Percentiles rank a stretch among this genome's conserved stretches.
These are phyloP conservation scores for Aromia moschata DNA, from an alignment of 2,888 invertebrate species.

Conservation along the genomic window DNA sequence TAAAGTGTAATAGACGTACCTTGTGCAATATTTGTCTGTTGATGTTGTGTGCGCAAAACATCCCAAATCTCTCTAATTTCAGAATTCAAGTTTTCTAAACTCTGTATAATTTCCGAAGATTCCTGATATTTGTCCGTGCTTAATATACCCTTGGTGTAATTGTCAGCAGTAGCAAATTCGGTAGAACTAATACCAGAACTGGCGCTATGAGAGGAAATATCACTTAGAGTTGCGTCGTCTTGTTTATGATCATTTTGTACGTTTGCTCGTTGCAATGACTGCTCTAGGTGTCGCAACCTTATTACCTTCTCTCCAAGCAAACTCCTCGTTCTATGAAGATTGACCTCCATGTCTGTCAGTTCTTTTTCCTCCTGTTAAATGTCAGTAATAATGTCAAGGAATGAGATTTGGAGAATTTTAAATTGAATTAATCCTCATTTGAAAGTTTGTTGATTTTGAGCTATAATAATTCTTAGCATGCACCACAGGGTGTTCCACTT, in stretches of 20 bases:
- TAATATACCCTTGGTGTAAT: slow-evolving; percentile 42
- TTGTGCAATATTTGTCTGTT: slow-evolving; percentile 64
- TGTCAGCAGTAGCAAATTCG: slow-evolving; percentile 70
- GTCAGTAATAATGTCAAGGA: slow-evolving; percentile 16
- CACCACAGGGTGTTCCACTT: too few species aligned
- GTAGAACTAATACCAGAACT: slow-evolving; percentile 74
- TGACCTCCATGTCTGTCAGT: slow-evolving; percentile 84
- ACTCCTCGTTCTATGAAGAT: slow-evolving; percentile 81
- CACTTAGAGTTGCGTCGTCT: slow-evolving; percentile 73
- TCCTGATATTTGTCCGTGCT: slow-evolving; percentile 68
- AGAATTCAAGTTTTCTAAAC: slow-evolving; percentile 74
- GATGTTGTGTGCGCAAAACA: slow-evolving; percentile 70
- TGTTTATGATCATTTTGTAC: slow-evolving; percentile 56
- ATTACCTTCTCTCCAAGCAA: slow-evolving; percentile 85
- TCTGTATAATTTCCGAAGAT: slow-evolving; percentile 75
- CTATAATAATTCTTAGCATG: too few species aligned
- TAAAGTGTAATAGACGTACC: slow-evolving; percentile 45
- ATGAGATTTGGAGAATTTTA: slow-evolving; percentile 7
- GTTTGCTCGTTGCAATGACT: slow-evolving; percentile 75
- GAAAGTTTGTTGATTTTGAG: too few species aligned
- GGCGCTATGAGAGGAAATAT: slow-evolving; percentile 71
- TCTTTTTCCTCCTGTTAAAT: slow-evolving; percentile 79
- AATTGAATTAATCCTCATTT: too few species aligned
- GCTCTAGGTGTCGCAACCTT: slow-evolving; percentile 79
- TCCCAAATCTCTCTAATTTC: slow-evolving; percentile 78